These are phyloP conservation scores for Chrysoperla carnea DNA, from an alignment of 1,140 invertebrate genomes.

Conservation along the genomic window DNA sequence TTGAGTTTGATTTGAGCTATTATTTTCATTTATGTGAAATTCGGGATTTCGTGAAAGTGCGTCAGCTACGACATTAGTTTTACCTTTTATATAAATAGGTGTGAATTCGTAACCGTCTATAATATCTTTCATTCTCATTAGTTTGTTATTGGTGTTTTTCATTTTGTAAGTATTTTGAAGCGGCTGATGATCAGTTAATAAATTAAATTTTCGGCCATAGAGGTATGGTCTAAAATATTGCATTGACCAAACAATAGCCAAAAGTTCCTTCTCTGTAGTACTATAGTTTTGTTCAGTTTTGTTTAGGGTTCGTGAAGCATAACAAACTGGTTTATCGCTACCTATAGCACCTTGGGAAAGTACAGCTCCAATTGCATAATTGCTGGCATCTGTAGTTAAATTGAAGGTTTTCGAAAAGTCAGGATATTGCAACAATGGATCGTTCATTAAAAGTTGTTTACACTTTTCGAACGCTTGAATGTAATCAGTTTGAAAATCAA, in stretches of 20 bases:
- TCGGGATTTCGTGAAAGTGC: no score
- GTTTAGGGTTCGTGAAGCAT: constrained; percentile 11
- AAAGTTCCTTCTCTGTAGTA: constrained; percentile 13
- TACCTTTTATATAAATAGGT: no score
- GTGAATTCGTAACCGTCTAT: no score
- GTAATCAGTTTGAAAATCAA: constrained; percentile 7
- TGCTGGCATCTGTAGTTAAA: constrained; percentile 17
- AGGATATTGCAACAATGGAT: constrained; percentile 15
- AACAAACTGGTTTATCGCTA: constrained; percentile 10
- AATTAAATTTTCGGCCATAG: constrained; percentile 14
- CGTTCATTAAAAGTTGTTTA: constrained; percentile 7
- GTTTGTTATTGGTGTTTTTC: no score
- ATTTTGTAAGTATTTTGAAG: constrained; percentile 6
- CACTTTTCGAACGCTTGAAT: constrained; percentile 7
- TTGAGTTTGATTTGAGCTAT: no score
- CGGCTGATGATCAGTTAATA: constrained; percentile 18
- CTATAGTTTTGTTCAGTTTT: constrained; percentile 11
- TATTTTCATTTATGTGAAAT: no score
- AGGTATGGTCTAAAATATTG: constrained; percentile 20
- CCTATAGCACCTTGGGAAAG: constrained; percentile 12
- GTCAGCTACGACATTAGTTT: no score
- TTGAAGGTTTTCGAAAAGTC: constrained; percentile 16
- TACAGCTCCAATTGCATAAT: constrained; percentile 18
- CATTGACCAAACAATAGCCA: constrained; percentile 21
- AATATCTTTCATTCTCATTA: no score